Evolutionary conservation across 1,140 invertebrate species (phyloP).

Genomic region (Phthorimaea operculella): DNA sequence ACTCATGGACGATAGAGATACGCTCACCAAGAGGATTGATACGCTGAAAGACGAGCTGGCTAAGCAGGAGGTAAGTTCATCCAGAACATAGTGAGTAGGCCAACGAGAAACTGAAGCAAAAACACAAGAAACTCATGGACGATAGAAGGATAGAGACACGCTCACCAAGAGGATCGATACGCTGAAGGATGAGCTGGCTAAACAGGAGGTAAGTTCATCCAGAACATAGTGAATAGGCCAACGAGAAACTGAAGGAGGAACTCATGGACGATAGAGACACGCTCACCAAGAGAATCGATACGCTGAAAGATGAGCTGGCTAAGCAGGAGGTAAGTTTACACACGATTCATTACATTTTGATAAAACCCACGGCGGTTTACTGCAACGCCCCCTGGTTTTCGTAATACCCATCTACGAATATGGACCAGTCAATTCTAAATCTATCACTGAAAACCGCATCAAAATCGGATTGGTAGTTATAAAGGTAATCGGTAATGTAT

Average conservation of each 20-base stretch:
- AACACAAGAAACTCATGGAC: constrained; percentile 59
- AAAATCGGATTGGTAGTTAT: too few species aligned
- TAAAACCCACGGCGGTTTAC: too few species aligned
- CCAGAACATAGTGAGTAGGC: too few species aligned
- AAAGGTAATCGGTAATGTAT: too few species aligned
- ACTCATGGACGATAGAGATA: constrained; percentile 45
- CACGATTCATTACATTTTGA: too few species aligned
- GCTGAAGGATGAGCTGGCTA: constrained; percentile 74
- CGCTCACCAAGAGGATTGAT: constrained; percentile 58
- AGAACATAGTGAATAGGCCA: constrained; percentile 39
- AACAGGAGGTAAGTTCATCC: constrained; percentile 72
- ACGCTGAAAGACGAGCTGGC: constrained; percentile 73
- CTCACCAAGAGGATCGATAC: constrained; percentile 62
- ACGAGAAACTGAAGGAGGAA: constrained; percentile 67
- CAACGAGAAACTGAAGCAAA: constrained; percentile 68
- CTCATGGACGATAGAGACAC: constrained; percentile 44
- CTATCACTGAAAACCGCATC: too few species aligned
- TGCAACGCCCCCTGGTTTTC: too few species aligned
- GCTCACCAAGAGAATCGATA: constrained; percentile 60
- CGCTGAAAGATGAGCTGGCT: constrained; percentile 73
- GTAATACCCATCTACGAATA: too few species aligned
- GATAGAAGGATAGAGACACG: constrained; percentile 54
- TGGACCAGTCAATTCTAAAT: too few species aligned
- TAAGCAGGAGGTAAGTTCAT: constrained; percentile 73
- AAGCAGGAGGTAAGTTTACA: constrained; percentile 72